Evolutionary conservation across 2,888 invertebrate species (phyloP).

Genomic region (Drosophila vallismaia): DNA sequence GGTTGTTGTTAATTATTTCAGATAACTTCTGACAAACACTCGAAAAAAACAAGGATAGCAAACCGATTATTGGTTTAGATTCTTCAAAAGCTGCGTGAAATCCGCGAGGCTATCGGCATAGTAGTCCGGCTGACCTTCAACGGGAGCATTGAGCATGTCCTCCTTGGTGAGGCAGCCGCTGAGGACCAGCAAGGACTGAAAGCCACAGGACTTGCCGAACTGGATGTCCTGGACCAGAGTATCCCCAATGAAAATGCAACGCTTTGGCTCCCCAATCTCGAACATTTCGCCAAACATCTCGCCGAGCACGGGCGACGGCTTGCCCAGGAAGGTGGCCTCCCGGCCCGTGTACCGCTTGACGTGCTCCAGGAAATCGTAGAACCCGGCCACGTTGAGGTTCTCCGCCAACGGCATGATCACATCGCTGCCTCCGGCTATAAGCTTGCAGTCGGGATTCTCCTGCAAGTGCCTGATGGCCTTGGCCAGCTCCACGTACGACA

Average conservation of each 20-base stretch:
- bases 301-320: slow-evolving; percentile 83
- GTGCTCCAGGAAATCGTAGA: slow-evolving; percentile 66
- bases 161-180: slow-evolving; percentile 83
- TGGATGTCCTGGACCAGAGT: slow-evolving; percentile 91
- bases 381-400: slow-evolving; percentile 77
- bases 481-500: slow-evolving; percentile 83
- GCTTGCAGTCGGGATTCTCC: slow-evolving; percentile 83
- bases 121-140: slow-evolving; percentile 73
- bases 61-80: slow-evolving; percentile 39
- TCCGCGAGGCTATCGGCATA: slow-evolving; percentile 79
- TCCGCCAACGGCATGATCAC: slow-evolving; percentile 72
- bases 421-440: slow-evolving; percentile 83
- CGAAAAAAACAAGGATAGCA: background rate
- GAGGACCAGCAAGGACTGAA: slow-evolving; percentile 89
- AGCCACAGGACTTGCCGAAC: slow-evolving; percentile 88
- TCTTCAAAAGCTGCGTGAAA: slow-evolving; percentile 69
- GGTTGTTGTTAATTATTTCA: slow-evolving; percentile 4
- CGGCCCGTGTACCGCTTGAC: slow-evolving; percentile 72
- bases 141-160: slow-evolving; percentile 67
- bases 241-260: slow-evolving; percentile 93
- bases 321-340: slow-evolving; percentile 82
- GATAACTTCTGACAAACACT: background rate
- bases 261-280: slow-evolving; percentile 86
- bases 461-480: slow-evolving; percentile 83
- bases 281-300: slow-evolving; percentile 80